These are phyloP conservation scores for Spatula versicolor DNA, from an alignment of 2,797 vertebrate genomes.

Conservation along the genomic window DNA sequence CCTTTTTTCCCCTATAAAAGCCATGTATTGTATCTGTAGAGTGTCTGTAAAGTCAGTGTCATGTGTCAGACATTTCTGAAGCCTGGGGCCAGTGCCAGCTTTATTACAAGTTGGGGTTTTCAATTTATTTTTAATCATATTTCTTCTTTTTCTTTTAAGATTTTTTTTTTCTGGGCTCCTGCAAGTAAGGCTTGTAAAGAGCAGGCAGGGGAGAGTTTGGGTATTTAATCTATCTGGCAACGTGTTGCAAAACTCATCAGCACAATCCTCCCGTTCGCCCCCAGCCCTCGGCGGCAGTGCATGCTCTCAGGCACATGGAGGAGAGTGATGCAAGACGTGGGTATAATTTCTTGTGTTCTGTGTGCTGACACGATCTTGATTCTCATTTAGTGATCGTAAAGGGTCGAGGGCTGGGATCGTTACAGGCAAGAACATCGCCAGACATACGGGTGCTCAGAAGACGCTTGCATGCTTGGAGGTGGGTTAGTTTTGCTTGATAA, in stretches of 20 bases:
- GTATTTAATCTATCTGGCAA: constrained; percentile 15
- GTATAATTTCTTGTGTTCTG: background rate
- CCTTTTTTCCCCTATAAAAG: background rate
- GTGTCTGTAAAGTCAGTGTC: constrained; percentile 1
- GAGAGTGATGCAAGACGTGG: background rate
- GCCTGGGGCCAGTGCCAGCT: constrained; percentile 89
- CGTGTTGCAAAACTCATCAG: background rate
- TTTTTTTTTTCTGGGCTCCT: background rate
- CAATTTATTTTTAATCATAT: constrained; percentile 66
- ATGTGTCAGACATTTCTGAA: constrained; percentile 56
- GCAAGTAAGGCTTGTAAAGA: background rate
- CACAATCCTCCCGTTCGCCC: background rate
- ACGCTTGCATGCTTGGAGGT: background rate
- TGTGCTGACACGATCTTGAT: background rate
- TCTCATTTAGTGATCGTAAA: background rate
- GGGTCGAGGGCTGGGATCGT: background rate
- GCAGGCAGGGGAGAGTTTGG: background rate
- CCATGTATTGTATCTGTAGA: constrained; percentile 3
- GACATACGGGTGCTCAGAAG: background rate
- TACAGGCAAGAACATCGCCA: background rate
- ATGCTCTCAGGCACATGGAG: background rate
- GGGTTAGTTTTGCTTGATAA: background rate
- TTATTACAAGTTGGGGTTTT: constrained; percentile 88
- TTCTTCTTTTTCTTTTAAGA: constrained; percentile 46
- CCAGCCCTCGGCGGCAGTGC: background rate